Base-by-base conservation (phyloP, 2,797 vertebrate species). In the Odontamblyopus rebecca region DNA sequence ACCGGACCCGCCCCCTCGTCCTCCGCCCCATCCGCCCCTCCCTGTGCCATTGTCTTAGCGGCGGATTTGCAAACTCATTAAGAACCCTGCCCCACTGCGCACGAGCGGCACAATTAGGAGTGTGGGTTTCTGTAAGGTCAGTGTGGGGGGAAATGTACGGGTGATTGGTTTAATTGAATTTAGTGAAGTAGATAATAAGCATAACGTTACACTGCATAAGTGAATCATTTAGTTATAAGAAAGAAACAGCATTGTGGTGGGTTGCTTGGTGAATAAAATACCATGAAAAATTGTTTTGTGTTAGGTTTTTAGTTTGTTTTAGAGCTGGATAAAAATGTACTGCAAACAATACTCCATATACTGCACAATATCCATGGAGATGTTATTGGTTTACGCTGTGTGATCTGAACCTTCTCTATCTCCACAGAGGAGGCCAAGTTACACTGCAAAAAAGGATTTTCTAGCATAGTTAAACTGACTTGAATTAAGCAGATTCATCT, bases 31-130 rank as follows among this genome's bases (percentile, higher is more conserved):
- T 88, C 82, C 74, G 71, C 77, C 74, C 83, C 70, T 1, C 16
- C 23, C 41, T 73, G 85, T 82, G 82, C 89, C 85, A 86, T 89
- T 88, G 89, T 90, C 84, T 89, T 89, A 48, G 67, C 70, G 19
- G 19, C 8, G 69, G 88, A 82, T 86, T 83, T 82, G 69, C 74
- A 56, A 59, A 77, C 79, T 90, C 86, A 80, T 86, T 81, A 75
- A 77, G 77, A 76, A 71, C 62, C 9, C 82, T 69, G 26, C 27
- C 66, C 63, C 59, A 57, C 76, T 79, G 44, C 32, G 44, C 44
- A 74, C 19, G 30, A 77, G 66, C 32, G 12, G 56, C 54, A 0
- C 18, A 73, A 68, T 23, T 3, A 26, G 4, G 30, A 60, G 6
- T 3, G n/a, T 4, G 30, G 56, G 6, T 56, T 73, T 18, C 19